Evolutionary conservation across 2,888 invertebrate species (phyloP).

Genomic region (Erannis defoliaria): DNA sequence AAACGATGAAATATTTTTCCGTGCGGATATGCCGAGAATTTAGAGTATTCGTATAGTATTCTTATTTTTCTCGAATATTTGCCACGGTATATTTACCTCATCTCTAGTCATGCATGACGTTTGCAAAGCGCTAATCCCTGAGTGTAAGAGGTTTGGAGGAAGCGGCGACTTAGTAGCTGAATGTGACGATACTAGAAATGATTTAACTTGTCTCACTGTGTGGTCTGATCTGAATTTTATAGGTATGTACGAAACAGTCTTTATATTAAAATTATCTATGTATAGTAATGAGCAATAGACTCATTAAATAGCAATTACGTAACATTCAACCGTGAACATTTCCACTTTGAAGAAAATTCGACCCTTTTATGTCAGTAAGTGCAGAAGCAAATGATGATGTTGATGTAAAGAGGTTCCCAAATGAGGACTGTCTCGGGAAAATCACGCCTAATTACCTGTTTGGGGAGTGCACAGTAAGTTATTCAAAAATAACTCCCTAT

Average conservation of each 20-base stretch:
- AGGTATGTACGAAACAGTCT: background rate
- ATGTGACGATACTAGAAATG: slow-evolving; percentile 28
- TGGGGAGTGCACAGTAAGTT: slow-evolving; percentile 63
- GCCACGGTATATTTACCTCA: background rate
- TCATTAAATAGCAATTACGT: slow-evolving; percentile 24
- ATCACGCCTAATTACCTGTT: slow-evolving; percentile 62
- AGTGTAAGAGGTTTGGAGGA: slow-evolving; percentile 24
- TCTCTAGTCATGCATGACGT: slow-evolving; percentile 13
- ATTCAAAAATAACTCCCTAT: slow-evolving; percentile 61
- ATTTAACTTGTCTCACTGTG: slow-evolving; percentile 1
- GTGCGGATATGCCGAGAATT: background rate
- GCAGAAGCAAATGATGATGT: slow-evolving; percentile 39
- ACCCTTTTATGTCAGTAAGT: slow-evolving; percentile 2
- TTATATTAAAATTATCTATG: background rate
- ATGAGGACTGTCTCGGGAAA: slow-evolving; percentile 48
- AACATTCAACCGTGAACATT: background rate
- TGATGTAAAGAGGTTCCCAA: slow-evolving; percentile 36
- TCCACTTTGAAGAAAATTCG: slow-evolving; percentile 22
- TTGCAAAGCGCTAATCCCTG: slow-evolving; percentile 14
- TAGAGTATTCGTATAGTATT: too few relatives aligned
- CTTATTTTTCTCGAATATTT: background rate
- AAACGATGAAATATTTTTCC: too few relatives aligned
- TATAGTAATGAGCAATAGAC: background rate
- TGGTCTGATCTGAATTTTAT: slow-evolving; percentile 12
- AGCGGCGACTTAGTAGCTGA: slow-evolving; percentile 22